Evolutionary conservation across 2,888 invertebrate genomes (phyloP), one percentile per base, ranked within the genome.

Genomic region (Cepaea hortensis): DNA sequence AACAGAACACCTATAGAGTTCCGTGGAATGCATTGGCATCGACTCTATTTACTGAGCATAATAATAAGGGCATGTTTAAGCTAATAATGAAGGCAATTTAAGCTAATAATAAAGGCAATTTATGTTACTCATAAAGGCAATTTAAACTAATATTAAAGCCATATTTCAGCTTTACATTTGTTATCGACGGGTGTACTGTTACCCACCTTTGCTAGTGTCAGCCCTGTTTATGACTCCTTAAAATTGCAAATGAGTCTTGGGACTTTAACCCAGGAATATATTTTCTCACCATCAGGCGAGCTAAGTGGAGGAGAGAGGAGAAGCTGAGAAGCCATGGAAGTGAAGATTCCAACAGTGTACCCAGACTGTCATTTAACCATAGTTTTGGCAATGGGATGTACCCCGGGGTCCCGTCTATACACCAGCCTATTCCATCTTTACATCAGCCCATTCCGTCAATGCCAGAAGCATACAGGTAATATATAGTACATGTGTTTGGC

Each of bases 281-380:
- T 11, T 6, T 15, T 62, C 11, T 13, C n/a, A 6, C 97, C 93
- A 98, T 98, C 96, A 96, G 98, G 90, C 96, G 98, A 94, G 98
- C 98, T 93, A 98, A 98, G 96, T 98, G 98, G 98, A 96, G 98
- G 91, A 96, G 98, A 85, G 98, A 98, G 95, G 98, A 98, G 95
- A 98, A 98, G 95, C 96, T 98, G 93, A 96, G 98, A 90, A 97
- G 97, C 94, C 98, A 98, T 95, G 96, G 97, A 85, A 96, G 97
- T 89, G 96, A 94, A 48, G 93, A 92, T 20, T 90, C 95, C 95
- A 88, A 96, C 96, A 89, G 96, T 95, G 80, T 96, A 96, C 80
- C 95, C 96, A 91, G 95, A 96, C 90, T 94, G 94, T 95, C 93
- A 93, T 91, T 95, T 91, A 92, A 95, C 94, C 95, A 96, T 73